Percentiles rank a stretch among this genome's conserved stretches.
phyloP scores from a whole-genome alignment of 2,888 invertebrate species.

The Apoda limacodes region DNA sequence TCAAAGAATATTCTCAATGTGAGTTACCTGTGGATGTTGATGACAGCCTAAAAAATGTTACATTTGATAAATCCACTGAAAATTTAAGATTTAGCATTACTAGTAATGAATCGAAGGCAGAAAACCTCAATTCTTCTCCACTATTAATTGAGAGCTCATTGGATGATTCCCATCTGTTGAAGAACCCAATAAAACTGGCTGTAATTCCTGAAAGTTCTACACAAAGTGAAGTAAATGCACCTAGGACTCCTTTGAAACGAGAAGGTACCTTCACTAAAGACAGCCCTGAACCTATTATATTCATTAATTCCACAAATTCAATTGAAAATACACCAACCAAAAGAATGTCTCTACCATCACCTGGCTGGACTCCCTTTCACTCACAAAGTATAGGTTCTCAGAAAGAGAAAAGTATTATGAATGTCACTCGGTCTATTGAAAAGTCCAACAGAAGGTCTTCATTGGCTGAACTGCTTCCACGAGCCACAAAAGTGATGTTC shows the following conservation, averaged over 20 bases:
- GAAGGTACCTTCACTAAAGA: conserved; percentile 60
- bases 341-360: conserved; percentile 33
- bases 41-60: no score
- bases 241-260: conserved; percentile 35
- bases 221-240: conserved; percentile 4
- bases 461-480: conserved; percentile 24
- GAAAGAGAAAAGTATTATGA: conserved; percentile 34
- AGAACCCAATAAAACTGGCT: conserved; percentile 9
- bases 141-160: conserved; percentile 50
- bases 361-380: conserved; percentile 51
- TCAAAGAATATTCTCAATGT: no score
- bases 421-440: conserved; percentile 51
- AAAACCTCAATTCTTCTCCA: conserved; percentile 42
- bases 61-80: conserved; percentile 33
- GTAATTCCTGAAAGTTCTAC: conserved; percentile 4
- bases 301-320: conserved; percentile 10
- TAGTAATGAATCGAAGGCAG: conserved; percentile 42
- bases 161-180: conserved; percentile 31
- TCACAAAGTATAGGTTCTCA: conserved; percentile 25
- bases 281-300: conserved; percentile 21
- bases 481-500: conserved; percentile 51
- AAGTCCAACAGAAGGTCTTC: conserved; percentile 30
- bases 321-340: conserved; percentile 31
- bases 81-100: conserved; percentile 43
- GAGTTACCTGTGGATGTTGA: no score